Conservation (phyloP, 2,888 invertebrate genomes). For the Belgica antarctica region DNA sequence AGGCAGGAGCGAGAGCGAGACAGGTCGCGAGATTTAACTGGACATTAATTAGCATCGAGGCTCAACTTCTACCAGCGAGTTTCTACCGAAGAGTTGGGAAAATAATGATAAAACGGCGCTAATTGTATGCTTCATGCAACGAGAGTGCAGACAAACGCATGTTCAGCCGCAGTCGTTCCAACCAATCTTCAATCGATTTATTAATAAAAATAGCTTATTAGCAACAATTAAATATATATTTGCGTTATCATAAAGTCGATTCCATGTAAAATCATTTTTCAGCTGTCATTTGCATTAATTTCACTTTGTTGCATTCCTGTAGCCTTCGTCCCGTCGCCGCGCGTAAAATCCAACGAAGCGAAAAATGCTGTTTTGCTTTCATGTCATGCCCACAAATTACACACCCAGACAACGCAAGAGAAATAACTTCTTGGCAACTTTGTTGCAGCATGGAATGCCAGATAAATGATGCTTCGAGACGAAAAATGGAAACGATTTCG, state of each 20-base stretch:
- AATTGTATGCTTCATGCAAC: too few relatives aligned
- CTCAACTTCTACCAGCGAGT: not conserved
- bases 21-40: too few relatives aligned
- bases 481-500: not conserved
- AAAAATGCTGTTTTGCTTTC: not conserved
- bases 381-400: conserved; percentile 30
- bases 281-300: conserved; percentile 26
- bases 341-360: too few relatives aligned
- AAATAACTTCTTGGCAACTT: conserved; percentile 9
- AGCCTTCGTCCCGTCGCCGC: too few relatives aligned
- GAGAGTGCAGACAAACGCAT: too few relatives aligned
- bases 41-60: conserved; percentile 3
- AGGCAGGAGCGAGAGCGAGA: not conserved
- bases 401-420: conserved; percentile 33
- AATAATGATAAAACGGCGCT: conserved; percentile 3
- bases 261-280: not conserved
- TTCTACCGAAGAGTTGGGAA: not conserved
- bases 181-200: not conserved
- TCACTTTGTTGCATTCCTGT: not conserved
- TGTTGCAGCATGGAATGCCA: conserved; percentile 5
- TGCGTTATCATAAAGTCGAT: not conserved
- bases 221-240: conserved; percentile 2
- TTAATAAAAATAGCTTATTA: conserved; percentile 7
- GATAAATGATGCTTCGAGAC: not conserved
- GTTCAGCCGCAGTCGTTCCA: too few relatives aligned